Evolutionary conservation across 2,888 invertebrate species (phyloP), one percentile per base, ranked within the genome.

Genomic region (Caenorhabditis angaria): DNA sequence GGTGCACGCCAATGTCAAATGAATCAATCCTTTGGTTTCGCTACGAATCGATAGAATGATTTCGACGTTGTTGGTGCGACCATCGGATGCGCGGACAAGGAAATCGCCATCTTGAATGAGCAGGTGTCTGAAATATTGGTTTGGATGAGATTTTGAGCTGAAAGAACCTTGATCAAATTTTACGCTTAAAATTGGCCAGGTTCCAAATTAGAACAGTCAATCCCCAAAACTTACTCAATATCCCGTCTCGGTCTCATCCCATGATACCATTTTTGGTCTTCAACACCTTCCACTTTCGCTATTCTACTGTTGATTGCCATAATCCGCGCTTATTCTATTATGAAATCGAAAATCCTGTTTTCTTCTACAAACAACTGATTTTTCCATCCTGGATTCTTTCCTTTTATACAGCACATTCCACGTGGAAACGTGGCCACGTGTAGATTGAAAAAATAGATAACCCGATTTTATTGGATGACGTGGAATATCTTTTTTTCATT

Each of bases 61-160:
- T 47, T 70, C 77, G 35, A 58, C 71, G 20, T 64, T 58, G 10
- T 62, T 71, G 14, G 50, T 70, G n/a, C 68, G 65, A 35, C 65
- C 58, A 56, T 76, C 77, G 2, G 78, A 76, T 25, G 80, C 74
- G 0, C 83, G 76, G 18, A 83, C 78, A n/a, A 81, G 58, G 57
- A 76, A 83, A 54, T 80, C 81, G 32, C 83, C 83, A 12, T 58
- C 56, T 32, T 56, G 32, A 35, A 56, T 20, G 6, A 56, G 35
- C 14, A 50, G 27, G 41, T 35, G 50, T 53, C 53, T 61, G 50
- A 59, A 59, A 27, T 27, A 5, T 12, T 14, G 10, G n/a, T n/a
- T n/a, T n/a, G n/a, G n/a, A n/a, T n/a, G n/a, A n/a, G n/a, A n/a
- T n/a, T n/a, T n/a, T n/a, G n/a, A n/a, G n/a, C n/a, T n/a, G n/a